Base-by-base conservation (phyloP, 92 coral and sea anemone species). In the Diadumene lineata region DNA sequence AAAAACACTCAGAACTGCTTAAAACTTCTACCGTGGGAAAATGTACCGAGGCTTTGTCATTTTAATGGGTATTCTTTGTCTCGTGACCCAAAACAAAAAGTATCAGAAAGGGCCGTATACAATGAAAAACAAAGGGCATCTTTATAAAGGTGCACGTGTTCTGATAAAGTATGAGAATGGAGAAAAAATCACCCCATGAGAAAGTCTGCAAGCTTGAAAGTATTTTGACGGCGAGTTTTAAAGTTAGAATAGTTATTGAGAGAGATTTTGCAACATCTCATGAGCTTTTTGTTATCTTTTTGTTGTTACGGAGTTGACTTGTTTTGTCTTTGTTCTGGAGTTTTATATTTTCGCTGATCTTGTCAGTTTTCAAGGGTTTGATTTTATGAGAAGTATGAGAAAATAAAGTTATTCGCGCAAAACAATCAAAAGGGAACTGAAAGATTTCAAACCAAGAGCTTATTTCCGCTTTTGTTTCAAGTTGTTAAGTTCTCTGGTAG, bases 51-150 rank as follows among this genome's bases (percentile, higher is more conserved):
- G 28, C 33, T 33, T 79, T 79, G 84, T 79, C 58, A 79, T 79
- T 70, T 61, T 58, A 79, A 79, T 79, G 29, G 68, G 64, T 28
- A 70, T 46, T 56, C 46, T 58, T 60, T 63, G 21, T 79, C 84
- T 79, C 84, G 84, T 71, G 84, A 70, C 84, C 74, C 22, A 43
- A 64, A 78, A 78, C 82, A 78, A 78, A 78, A 78, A 67, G 82
- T 78, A 78, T 78, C 82, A 73, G 60, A 57, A 69, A 68, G 80
- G 58, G 67, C 56, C 56, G 82, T 78, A 78, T 75, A 78, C 82
- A 78, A 78, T 50, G 75, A 34, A 25, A 58, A 25, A 78, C 82
- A 78, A 78, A 78, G 60, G 75, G 60, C 72, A 64, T 44, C 69
- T 78, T 69, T 68, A 30, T 67, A 23, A 56, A 67, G 38, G 68